These are phyloP conservation scores for Agrochola lota DNA, from an alignment of 2,888 invertebrate species.

Conservation along the genomic window DNA sequence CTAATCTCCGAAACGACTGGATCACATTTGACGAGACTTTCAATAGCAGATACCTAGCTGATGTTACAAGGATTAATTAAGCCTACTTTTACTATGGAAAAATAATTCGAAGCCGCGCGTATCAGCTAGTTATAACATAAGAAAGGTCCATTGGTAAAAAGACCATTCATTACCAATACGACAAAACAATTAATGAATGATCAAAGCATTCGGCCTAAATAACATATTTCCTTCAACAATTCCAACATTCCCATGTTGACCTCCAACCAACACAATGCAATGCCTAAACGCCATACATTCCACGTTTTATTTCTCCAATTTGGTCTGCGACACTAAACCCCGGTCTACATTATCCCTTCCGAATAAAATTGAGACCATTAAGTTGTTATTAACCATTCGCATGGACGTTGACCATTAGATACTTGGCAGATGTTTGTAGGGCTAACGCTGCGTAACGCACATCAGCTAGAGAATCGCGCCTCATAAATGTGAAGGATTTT, in stretches of 20 bases:
- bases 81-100: no score
- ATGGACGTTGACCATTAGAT: conserved; percentile 25
- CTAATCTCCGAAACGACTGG: no score
- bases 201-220: conserved; percentile 19
- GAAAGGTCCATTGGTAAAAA: not conserved
- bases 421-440: conserved; percentile 18
- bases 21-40: no score
- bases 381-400: conserved; percentile 64
- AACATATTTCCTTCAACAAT: conserved; percentile 32
- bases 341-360: conserved; percentile 59
- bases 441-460: not conserved
- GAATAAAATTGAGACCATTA: conserved; percentile 57
- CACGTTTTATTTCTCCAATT: conserved; percentile 64
- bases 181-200: not conserved
- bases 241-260: conserved; percentile 17
- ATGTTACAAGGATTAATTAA: no score
- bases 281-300: conserved; percentile 40
- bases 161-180: not conserved
- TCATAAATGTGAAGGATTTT: no score
- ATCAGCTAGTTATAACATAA: not conserved
- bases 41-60: no score
- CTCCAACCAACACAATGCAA: conserved; percentile 35
- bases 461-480: not conserved
- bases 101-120: no score
- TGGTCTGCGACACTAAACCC: conserved; percentile 56